Percentiles rank a stretch among this genome's conserved stretches.
Conservation (phyloP, 1,140 invertebrate genomes). For the silkworm (Bombyx mori) region ASM3026992v2 NC_085118.1:16556001-16556500, state of each 20-base stretch:
- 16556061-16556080: not conserved
- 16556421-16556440: too few species aligned
- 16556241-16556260: slow-evolving; percentile 16
- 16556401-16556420: too few species aligned
- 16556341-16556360: too few species aligned
- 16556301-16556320: too few species aligned
- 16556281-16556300: too few species aligned
- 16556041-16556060: not conserved
- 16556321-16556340: too few species aligned
- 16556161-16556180: slow-evolving; percentile 8
- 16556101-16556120: slow-evolving; percentile 3
- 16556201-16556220: slow-evolving; percentile 14
- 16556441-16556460: too few species aligned
- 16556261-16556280: slow-evolving; percentile 7
- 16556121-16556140: not conserved
- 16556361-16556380: too few species aligned
- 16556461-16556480: too few species aligned
- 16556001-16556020: not conserved
- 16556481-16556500: too few species aligned
- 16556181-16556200: slow-evolving; percentile 22
- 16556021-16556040: slow-evolving; percentile 1
- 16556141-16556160: slow-evolving; percentile 11
- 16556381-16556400: too few species aligned
- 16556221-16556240: slow-evolving; percentile 14
- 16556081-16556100: slow-evolving; percentile 7